A percentile compares a stretch with the other conserved stretches of the same genome.
These are phyloP conservation scores for Miniopterus natalensis DNA, from an alignment of 2,113 vertebrate species.

Conservation along the genomic window DNA sequence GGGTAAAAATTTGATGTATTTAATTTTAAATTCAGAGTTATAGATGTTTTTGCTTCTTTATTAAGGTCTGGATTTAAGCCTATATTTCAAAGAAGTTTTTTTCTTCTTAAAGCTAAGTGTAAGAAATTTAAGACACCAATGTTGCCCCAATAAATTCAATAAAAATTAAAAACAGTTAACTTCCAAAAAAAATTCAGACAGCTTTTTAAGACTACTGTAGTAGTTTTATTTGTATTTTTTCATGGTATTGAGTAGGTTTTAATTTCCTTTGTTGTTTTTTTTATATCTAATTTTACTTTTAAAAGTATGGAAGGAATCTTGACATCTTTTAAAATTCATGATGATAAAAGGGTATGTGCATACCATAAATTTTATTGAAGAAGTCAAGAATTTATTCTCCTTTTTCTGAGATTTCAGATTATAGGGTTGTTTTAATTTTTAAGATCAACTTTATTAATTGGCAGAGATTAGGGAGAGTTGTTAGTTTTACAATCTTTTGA, in stretches of 20 bases:
- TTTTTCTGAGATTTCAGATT: conserved; percentile 49
- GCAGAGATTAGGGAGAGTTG: background rate
- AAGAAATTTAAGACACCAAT: background rate
- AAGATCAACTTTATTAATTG: background rate
- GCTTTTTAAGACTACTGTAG: background rate
- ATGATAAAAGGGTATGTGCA: background rate
- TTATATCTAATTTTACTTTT: conserved; percentile 41
- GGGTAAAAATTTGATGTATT: background rate
- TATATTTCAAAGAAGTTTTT: conserved; percentile 1
- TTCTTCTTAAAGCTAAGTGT: background rate
- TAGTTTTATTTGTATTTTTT: background rate
- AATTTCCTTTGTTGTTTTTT: conserved; percentile 45
- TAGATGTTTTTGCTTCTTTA: background rate
- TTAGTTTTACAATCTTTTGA: conserved; percentile 38
- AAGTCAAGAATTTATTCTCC: background rate
- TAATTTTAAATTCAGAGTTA: conserved; percentile 36
- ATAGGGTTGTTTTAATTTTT: background rate
- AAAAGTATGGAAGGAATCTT: background rate
- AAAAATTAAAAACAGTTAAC: background rate
- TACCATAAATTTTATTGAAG: conserved; percentile 6
- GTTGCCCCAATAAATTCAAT: background rate
- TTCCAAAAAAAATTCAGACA: background rate
- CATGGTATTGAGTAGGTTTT: background rate
- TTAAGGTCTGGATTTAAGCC: background rate
- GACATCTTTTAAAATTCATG: conserved; percentile 37